Evolutionary conservation across 2,888 invertebrate species (phyloP), one percentile per base, ranked within the genome.

Genomic region (Agrochola circellaris): DNA sequence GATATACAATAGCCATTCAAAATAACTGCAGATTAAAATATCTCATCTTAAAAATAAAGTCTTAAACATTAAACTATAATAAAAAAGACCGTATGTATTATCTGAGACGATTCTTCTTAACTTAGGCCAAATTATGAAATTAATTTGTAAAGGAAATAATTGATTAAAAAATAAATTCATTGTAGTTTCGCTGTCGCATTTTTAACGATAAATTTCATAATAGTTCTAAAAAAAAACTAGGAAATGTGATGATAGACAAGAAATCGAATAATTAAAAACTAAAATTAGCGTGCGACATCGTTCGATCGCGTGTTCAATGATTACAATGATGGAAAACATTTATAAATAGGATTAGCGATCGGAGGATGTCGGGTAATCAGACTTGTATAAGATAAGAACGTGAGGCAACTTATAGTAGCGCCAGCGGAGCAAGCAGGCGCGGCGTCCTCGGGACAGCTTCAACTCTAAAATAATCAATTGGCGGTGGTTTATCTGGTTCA

Each of bases 21-120:
- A 96, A 96, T 96, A 96, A 96, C 96, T 95, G 96, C 96, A 95
- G 96, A 95, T 96, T 96, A 96, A 96, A 96, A 96, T 96, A 96
- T 96, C 96, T 96, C 96, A 95, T 96, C 95, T 95, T 96, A 96
- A 96, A 96, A 96, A 93, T 94, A 95, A 96, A 95, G 93, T 94
- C 96, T 95, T 96, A 96, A 95, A 94, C 94, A 93, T 95, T 94
- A 95, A 96, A 96, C 94, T 95, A 95, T 94, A 93, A 95, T 95
- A 93, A 93, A 88, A 89, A 94, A 94, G 93, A 94, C 93, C 93
- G 80, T 72, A 86, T 92, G 92, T 92, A 93, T 93, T 93, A 93
- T 91, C 89, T 88, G 92, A 95, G 95, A 95, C 93, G 90, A 93
- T 93, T 90, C 87, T 93, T 90, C 87, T 87, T 94, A 95, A 95